Evolutionary conservation across 2,888 invertebrate genomes (phyloP), one percentile per base, ranked within the genome.

Genomic region (Ischnus inquisitorius): DNA sequence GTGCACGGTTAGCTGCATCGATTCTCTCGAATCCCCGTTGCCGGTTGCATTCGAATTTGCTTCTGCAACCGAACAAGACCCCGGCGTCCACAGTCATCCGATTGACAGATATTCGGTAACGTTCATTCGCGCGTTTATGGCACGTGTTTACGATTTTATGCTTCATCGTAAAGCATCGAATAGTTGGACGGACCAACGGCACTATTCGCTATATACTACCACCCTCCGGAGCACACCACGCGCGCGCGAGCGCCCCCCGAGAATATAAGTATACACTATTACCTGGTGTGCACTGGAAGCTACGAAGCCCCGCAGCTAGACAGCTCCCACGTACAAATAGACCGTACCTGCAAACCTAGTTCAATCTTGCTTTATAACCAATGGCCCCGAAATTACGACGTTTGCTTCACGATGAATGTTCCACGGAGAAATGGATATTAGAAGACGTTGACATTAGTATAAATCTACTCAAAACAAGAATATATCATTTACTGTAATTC

Each of bases 101-200:
- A 86, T 87, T 88, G 88, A 86, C 87, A 88, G 87, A 88, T 88
- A 88, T 89, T 88, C 85, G 86, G 87, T 88, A 87, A 87, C 84
- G 87, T 88, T 88, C 85, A 85, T 88, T 85, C 86, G 67, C 72
- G 43, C 78, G 85, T 90, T 89, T 90, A 91, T 89, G 88, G 84
- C 85, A 84, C 89, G 87, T 90, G 89, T 91, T 90, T 89, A 90
- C 89, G 89, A 89, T 89, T 91, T 91, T 90, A 90, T 89, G 88
- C 85, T 88, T 87, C 84, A 86, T 89, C 90, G 87, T 90, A 91
- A 91, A 90, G 85, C 78, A 88, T 68, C 85, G 88, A 89, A 90
- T 88, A 88, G 89, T 88, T 87, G 88, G 89, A 86, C 86, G 87
- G 82, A 81, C 82, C 85, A 82, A 60, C 80, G 77, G 67, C 68